Percentiles rank a stretch among this genome's conserved stretches.
These are phyloP conservation scores for Leptarthrus brevirostris DNA, from an alignment of 2,888 invertebrate species.

Conservation along the genomic window DNA sequence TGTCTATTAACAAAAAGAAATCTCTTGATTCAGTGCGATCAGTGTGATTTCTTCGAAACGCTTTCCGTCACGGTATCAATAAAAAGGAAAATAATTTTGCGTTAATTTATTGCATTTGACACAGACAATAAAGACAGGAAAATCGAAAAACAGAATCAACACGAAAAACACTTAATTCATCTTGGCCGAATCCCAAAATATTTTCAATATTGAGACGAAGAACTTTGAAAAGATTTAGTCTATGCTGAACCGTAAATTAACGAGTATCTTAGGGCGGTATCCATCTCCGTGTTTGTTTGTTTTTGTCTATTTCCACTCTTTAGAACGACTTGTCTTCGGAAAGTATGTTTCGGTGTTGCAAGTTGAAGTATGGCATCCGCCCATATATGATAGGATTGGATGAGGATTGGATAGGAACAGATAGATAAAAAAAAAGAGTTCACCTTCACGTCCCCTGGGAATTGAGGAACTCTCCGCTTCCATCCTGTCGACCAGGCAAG, in stretches of 20 bases:
- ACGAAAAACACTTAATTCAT: slow-evolving; percentile 41
- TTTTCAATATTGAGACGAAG: slow-evolving; percentile 38
- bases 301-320: not conserved
- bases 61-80: not conserved
- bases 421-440: slow-evolving; percentile 13
- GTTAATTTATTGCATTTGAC: slow-evolving; percentile 35
- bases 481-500: not conserved
- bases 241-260: slow-evolving; percentile 17
- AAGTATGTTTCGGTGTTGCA: not conserved
- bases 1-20: not conserved
- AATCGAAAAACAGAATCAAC: slow-evolving; percentile 44
- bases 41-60: not conserved
- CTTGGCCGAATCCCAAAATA: slow-evolving; percentile 38
- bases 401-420: too few species aligned
- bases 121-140: slow-evolving; percentile 37
- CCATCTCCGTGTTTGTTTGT: not conserved
- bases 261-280: not conserved
- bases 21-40: not conserved
- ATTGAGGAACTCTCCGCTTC: not conserved
- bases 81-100: not conserved
- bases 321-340: not conserved
- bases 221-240: not conserved
- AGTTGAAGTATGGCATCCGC: not conserved
- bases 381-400: not conserved
- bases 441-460: slow-evolving; percentile 29